Evolutionary conservation across 2,113 vertebrate genomes (phyloP), one percentile per base, ranked within the genome.

Genomic region (Eretmochelys imbricata): DNA sequence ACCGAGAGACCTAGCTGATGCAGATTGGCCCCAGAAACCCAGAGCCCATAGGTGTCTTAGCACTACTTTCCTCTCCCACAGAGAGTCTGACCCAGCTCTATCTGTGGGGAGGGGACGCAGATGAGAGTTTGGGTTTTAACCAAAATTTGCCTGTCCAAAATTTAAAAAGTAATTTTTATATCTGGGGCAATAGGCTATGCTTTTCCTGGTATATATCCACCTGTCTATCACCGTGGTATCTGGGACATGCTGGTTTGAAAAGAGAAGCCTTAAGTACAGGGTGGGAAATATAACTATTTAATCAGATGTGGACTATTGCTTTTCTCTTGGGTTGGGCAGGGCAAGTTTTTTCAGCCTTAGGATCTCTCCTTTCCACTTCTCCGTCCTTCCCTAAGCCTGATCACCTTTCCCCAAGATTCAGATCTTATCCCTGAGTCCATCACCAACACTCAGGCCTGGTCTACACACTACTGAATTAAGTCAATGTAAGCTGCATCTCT

Each of bases 71-170:
- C 65, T 8, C 27, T 85, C 17, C 5, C 55, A 78, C 9, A 8
- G 55, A 57, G 76, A 12, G 1, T 0, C 19, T 8, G 38, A 17
- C 62, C 38, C 0, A 0, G 38, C 3, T 25, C 84, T 10, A 6
- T 24, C 3, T 59, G 20, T 0, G 0, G 0, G 3, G 24, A 51
- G 46, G 5, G 87, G 16, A 25, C 7, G 35, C 31, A 69, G 35
- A 69, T 69, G 1, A n/a, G 10, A 69, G 31, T 69, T 17, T 35
- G 35, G 35, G 35, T 25, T n/a, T 69, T 35, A 35, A n/a, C 14
- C 62, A n/a, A 69, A n/a, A 16, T n/a, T n/a, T 69, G 31, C 62
- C 35, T n/a, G 31, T 69, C 13, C 19, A 69, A 69, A 69, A n/a
- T 9, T 57, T 1, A 31, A 8, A n/a, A 69, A 19, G 62, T 8